Evolutionary conservation across 2,888 invertebrate species (phyloP), one percentile per base, ranked within the genome.

Genomic region (Drosophila peninsularis): DNA sequence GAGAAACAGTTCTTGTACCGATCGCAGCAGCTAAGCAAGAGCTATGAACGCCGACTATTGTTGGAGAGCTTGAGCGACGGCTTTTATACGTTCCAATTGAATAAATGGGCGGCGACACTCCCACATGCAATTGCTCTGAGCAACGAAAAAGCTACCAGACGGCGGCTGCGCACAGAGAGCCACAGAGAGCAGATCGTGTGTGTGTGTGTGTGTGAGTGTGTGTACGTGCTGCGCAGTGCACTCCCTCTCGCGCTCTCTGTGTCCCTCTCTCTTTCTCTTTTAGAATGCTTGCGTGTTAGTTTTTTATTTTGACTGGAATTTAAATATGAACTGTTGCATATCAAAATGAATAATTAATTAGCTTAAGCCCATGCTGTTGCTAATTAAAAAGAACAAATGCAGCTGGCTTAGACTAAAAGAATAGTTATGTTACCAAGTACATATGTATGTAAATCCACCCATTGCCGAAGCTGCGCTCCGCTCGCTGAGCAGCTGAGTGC

Each of bases 1-100:
- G 44, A 66, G 39, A 21, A 44, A 49, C 70, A 65, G 37, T 58
- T 24, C 24, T 24, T 45, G 3, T n/a, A 76, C 76, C 76, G 76
- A 76, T 65, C 61, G 13, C 53, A 78, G 50, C 69, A 78, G 44
- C 61, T 69, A 64, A 62, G 70, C 64, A 76, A 70, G 71, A 75
- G 75, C 75, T 56, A 62, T 79, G 53, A 76, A 75, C 75, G 49
- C 71, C 79, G 80, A 76, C 76, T 76, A 70, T 62, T 62, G 65
- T 75, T 75, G 62, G 71, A 79, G 75, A 79, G 45, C 60, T 60
- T 62, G 42, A 65, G 65, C 75, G 44, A 14, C 70, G 53, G 71
- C 76, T 76, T 76, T 76, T 76, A 76, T 76, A 76, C 71, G 52
- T 56, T 76, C 55, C 60, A 79, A 49, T 65, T 56, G 71, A 41